Evolutionary conservation across 1,140 invertebrate genomes (phyloP).

Genomic region (Harpegnathos saltator): DNA sequence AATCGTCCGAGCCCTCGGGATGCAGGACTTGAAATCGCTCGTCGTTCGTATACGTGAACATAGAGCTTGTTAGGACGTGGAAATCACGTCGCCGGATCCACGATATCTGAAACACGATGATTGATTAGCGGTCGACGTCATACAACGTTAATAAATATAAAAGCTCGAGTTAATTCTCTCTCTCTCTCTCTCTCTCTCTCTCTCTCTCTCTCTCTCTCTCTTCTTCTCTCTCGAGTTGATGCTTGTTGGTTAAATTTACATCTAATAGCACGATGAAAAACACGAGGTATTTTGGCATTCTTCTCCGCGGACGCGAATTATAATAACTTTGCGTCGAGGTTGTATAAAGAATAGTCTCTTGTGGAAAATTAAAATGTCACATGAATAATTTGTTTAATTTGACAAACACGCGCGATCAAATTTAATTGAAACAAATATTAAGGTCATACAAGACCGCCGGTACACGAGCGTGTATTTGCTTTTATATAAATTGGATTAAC

Average conservation of each 20-base stretch:
- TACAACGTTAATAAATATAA: not conserved
- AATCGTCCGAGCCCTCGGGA: slow-evolving; percentile 91
- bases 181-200: too few species aligned
- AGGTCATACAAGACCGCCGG: not conserved
- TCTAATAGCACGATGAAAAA: not conserved
- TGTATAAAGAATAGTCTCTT: slow-evolving; percentile 7
- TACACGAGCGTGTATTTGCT: not conserved
- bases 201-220: too few species aligned
- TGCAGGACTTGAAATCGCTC: slow-evolving; percentile 94
- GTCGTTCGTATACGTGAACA: slow-evolving; percentile 96
- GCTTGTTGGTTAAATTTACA: not conserved
- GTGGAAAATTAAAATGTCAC: slow-evolving; percentile 31
- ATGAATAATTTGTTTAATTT: slow-evolving; percentile 25
- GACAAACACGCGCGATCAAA: slow-evolving; percentile 1
- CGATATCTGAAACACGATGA: slow-evolving; percentile 89
- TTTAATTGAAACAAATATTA: slow-evolving; percentile 54
- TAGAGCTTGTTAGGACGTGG: slow-evolving; percentile 96
- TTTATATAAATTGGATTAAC: slow-evolving; percentile 38
- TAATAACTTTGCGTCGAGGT: not conserved
- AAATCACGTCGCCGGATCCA: slow-evolving; percentile 96
- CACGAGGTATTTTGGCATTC: not conserved
- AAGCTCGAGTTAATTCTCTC: not conserved
- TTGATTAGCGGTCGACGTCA: slow-evolving; percentile 25
- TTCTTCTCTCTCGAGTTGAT: too few species aligned
- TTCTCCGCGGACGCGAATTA: not conserved